phyloP scores from a whole-genome alignment of 2,113 vertebrate species.

The Lepus timidus region DNA sequence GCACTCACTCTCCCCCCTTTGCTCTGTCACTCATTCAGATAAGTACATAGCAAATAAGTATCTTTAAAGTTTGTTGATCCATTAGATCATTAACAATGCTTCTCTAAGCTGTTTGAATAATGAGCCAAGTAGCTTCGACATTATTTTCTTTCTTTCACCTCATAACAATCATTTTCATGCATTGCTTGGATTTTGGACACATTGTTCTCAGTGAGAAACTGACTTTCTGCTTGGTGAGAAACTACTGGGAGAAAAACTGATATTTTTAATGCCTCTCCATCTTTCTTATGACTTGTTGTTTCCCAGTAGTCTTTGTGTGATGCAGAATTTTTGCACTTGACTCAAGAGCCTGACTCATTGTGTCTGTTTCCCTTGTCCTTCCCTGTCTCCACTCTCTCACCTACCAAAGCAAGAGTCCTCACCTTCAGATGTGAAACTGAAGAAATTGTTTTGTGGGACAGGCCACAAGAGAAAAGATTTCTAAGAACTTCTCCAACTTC shows the following conservation, averaged over 20 bases:
- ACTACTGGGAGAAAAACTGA: constrained; percentile 11
- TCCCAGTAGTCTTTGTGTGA: not conserved
- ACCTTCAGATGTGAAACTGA: not conserved
- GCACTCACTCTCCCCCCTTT: too few species aligned
- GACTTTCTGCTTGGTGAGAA: constrained; percentile 15
- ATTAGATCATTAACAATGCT: constrained; percentile 52
- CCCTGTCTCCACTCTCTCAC: not conserved
- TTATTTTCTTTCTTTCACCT: constrained; percentile 9
- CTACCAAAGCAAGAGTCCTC: not conserved
- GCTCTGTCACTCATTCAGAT: too few species aligned
- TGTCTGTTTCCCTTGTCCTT: not conserved
- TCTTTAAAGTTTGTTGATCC: constrained; percentile 45
- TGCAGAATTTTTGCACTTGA: constrained; percentile 34
- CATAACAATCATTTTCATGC: constrained; percentile 56
- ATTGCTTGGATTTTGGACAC: not conserved
- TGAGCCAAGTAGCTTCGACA: constrained; percentile 33
- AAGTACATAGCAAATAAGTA: not conserved
- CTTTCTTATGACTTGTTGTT: not conserved
- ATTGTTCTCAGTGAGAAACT: constrained; percentile 48
- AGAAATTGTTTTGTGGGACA: not conserved
- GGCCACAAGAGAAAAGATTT: not conserved
- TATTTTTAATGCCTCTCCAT: not conserved
- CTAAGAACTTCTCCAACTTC: not conserved
- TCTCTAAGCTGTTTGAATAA: not conserved
- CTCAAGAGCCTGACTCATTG: not conserved